Base-by-base conservation (phyloP, 2,113 vertebrate species). In the Callipepla californica region DNA sequence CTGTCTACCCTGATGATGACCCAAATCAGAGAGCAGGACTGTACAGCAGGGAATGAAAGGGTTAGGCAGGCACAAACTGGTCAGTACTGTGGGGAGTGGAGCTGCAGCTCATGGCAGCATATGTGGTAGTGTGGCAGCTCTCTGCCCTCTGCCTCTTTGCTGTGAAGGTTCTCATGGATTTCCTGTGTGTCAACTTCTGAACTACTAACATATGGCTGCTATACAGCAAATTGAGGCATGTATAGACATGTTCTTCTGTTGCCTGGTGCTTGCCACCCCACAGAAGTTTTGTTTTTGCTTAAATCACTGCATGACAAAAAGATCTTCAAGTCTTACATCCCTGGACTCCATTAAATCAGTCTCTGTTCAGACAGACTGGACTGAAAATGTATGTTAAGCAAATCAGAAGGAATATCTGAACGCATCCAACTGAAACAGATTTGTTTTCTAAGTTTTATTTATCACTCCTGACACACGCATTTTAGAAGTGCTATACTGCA, bases 321-420 rank as follows among this genome's bases (percentile, higher is more conserved):
- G 17, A 62, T 45, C 13, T 80, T 45, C 78, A 81, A 79, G 13
- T 14, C 8, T 73, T 78, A 61, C 23, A 63, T 77, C 53, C 79
- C 70, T 58, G 63, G 55, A 25, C 40, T 87, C 92, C 62, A 38
- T 92, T 86, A 89, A 72, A 5, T 20, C 68, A 16, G 28, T 80
- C 21, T 72, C 70, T 84, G 55, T 87, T 93, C 70, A 82, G 70
- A 67, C 48, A 77, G 53, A 65, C 48, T 81, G 84, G 80, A 58
- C 62, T 89, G 81, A 89, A 85, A 44, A 82, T 38, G 47, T 19
- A 55, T 26, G 42, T 89, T 93, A 93, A 91, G 79, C n/a, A 95
- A 92, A 82, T 85, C 74, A 81, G 61, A 83, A 90, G n/a, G 55
- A 72, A 93, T 8, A 8, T 51, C 65, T 92, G 62, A 81, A 40